Conservation (phyloP, 2,888 invertebrate genomes). For the Drosophila nr. medialis region DNA sequence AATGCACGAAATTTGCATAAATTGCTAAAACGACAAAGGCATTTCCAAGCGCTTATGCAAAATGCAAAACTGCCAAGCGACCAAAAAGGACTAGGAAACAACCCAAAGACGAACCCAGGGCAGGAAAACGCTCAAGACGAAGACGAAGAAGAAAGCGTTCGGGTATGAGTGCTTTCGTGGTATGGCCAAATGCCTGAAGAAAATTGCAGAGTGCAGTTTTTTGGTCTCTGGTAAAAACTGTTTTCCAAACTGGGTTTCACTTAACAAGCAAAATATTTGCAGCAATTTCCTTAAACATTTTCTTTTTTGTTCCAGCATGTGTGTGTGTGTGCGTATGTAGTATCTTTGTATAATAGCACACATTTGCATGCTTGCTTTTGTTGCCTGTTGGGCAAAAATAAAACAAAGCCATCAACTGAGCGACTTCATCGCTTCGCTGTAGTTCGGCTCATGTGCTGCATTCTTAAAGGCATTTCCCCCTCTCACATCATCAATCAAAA, state of each 20-base stretch:
- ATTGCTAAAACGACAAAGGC: conserved; percentile 77
- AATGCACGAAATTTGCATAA: conserved; percentile 80
- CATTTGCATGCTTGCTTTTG: conserved; percentile 65
- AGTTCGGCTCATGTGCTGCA: conserved; percentile 56
- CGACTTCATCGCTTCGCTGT: conserved; percentile 46
- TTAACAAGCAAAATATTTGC: conserved; percentile 81
- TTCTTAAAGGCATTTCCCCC: conserved; percentile 62
- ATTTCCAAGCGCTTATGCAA: conserved; percentile 80
- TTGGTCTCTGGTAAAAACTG: conserved; percentile 41
- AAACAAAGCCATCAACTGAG: conserved; percentile 43
- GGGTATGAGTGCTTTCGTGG: conserved; percentile 23
- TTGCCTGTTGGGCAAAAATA: conserved; percentile 49
- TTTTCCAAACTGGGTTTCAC: conserved; percentile 77
- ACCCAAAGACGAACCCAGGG: conserved; percentile 18
- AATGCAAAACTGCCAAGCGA: conserved; percentile 70
- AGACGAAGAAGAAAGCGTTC: conserved; percentile 55
- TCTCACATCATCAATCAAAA: conserved; percentile 71
- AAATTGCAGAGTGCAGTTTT: conserved; percentile 61
- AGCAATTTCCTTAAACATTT: conserved; percentile 81
- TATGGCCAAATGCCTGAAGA: conserved; percentile 71
- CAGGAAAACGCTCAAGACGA: conserved; percentile 28
- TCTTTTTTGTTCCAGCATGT: conserved; percentile 60
- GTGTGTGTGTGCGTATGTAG: conserved; percentile 27
- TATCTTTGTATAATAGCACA: conserved; percentile 47
- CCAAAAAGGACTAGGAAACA: conserved; percentile 46